These are phyloP conservation scores for Heteromurus nitidus DNA, from an alignment of 2,888 invertebrate genomes.

Conservation along the genomic window DNA sequence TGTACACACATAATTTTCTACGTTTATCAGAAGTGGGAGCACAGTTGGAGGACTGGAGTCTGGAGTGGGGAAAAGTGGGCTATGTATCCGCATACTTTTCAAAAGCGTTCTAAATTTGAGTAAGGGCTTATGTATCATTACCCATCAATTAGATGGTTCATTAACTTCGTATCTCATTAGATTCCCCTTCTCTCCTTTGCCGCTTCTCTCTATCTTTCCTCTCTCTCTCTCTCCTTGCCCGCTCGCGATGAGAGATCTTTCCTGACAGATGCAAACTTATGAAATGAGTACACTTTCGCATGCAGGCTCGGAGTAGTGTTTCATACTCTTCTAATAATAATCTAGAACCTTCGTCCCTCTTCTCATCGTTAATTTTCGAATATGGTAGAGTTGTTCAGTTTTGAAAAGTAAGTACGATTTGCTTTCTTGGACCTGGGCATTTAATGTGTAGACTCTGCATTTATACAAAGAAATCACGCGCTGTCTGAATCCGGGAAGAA, in stretches of 20 bases:
- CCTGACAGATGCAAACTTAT: too few relatives aligned
- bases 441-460: too few relatives aligned
- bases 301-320: too few relatives aligned
- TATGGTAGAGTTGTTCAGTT: too few relatives aligned
- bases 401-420: too few relatives aligned
- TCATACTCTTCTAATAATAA: too few relatives aligned
- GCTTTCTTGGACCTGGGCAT: too few relatives aligned
- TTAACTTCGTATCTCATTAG: conserved; percentile 69
- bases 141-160: conserved; percentile 69
- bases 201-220: conserved; percentile 28
- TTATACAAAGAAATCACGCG: too few relatives aligned
- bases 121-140: conserved; percentile 65
- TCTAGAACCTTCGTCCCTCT: too few relatives aligned
- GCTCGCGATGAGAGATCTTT: conserved; percentile 50
- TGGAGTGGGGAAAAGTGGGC: not conserved
- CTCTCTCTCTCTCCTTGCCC: not conserved
- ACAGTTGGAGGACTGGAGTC: not conserved
- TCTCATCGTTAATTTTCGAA: too few relatives aligned
- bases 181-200: conserved; percentile 44
- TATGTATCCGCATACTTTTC: not conserved
- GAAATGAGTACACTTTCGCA: too few relatives aligned
- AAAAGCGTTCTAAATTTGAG: conserved; percentile 42
- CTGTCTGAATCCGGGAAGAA: not conserved
- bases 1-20: not conserved
- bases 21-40: not conserved